phyloP scores from a whole-genome alignment of 2,113 vertebrate species.

The Trachemys scripta region DNA sequence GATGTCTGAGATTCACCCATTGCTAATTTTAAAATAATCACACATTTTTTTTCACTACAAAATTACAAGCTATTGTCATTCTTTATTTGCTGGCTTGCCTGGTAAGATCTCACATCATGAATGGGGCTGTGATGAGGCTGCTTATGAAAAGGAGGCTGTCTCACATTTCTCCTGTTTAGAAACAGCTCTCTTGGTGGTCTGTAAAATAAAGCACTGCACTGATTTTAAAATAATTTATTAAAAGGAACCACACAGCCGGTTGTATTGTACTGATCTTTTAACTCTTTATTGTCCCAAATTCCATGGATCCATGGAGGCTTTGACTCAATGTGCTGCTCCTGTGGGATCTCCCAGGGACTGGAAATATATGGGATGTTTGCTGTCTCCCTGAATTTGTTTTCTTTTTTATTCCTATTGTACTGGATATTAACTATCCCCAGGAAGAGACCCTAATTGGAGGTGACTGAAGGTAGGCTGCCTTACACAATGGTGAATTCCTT shows the following conservation, averaged over 20 bases:
- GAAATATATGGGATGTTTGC: background rate
- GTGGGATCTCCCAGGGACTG: background rate
- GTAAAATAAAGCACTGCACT: constrained; percentile 30
- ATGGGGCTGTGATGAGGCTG: background rate
- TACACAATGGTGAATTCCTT: background rate
- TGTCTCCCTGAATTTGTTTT: background rate
- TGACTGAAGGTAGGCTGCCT: background rate
- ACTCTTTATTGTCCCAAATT: constrained; percentile 34
- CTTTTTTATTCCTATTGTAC: background rate
- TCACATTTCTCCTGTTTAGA: background rate
- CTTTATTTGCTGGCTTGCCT: background rate
- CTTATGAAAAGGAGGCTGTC: background rate
- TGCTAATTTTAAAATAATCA: background rate
- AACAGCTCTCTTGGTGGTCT: background rate
- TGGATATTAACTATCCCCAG: background rate
- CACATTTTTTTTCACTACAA: background rate
- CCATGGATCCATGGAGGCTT: background rate
- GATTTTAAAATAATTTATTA: constrained; percentile 24
- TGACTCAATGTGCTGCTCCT: background rate
- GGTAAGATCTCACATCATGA: background rate
- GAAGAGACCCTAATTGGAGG: background rate
- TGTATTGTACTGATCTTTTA: background rate
- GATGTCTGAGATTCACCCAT: background rate
- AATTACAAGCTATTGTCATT: constrained; percentile 26
- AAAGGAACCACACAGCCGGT: background rate